These are phyloP conservation scores for Anabacerthia variegaticeps DNA, from an alignment of 2,797 vertebrate species.

Conservation along the genomic window DNA sequence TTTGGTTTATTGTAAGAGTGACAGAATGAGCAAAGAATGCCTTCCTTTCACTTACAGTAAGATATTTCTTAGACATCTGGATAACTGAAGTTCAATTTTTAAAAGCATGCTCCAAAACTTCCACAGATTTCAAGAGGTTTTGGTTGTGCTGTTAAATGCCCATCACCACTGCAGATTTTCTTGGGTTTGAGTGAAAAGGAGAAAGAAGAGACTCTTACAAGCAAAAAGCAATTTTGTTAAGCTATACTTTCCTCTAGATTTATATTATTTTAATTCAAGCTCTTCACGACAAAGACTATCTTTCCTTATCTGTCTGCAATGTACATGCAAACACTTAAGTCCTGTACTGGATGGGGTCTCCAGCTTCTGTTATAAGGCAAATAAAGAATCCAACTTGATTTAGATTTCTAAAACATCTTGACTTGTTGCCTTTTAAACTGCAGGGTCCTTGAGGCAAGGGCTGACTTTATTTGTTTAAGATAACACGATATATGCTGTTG, in stretches of 20 bases:
- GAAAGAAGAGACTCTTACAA: neutral
- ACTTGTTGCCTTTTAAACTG: neutral
- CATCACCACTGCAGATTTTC: neutral
- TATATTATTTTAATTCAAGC: neutral
- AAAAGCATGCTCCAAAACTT: neutral
- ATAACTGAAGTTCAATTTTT: neutral
- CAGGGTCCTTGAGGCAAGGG: neutral
- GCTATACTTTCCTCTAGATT: neutral
- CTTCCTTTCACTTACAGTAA: neutral
- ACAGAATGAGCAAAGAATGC: neutral
- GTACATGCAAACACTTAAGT: neutral
- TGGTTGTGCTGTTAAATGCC: neutral
- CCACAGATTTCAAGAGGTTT: neutral
- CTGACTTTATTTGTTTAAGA: conserved; percentile 21
- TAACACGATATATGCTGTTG: neutral
- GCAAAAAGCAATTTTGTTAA: neutral
- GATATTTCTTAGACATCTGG: neutral
- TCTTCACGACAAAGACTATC: neutral
- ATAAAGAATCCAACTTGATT: neutral
- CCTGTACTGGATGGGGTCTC: neutral
- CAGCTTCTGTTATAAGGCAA: neutral
- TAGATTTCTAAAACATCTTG: neutral
- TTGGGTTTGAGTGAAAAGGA: neutral
- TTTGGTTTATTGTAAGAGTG: conserved; percentile 21
- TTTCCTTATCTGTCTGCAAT: neutral